A percentile compares a stretch with the other conserved stretches of the same genome.
These are phyloP conservation scores for Luperina testacea DNA, from an alignment of 2,888 invertebrate species.

Conservation along the genomic window DNA sequence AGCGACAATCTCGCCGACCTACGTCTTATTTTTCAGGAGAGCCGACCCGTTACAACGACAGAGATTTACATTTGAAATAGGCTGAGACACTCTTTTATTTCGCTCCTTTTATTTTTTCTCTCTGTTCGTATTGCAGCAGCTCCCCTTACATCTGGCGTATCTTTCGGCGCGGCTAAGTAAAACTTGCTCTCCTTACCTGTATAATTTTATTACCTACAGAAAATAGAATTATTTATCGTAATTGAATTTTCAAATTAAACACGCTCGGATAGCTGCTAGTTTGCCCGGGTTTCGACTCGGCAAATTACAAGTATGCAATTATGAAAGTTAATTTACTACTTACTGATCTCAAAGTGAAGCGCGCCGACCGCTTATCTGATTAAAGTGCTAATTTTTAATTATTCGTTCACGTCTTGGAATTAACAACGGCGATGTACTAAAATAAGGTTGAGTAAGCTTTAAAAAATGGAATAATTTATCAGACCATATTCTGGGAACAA, in stretches of 20 bases:
- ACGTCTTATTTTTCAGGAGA: conserved; percentile 85
- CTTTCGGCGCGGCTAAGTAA: conserved; percentile 43
- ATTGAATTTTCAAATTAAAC: conserved; percentile 63
- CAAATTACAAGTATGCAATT: conserved; percentile 67
- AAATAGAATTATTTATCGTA: conserved; percentile 59
- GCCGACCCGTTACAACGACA: conserved; percentile 84
- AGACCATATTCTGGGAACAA: conserved; percentile 71
- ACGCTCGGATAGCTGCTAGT: conserved; percentile 57
- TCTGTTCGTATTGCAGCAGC: conserved; percentile 68
- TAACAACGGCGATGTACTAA: conserved; percentile 61
- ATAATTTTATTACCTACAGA: conserved; percentile 55
- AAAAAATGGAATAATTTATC: conserved; percentile 66
- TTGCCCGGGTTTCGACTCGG: conserved; percentile 54
- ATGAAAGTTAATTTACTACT: conserved; percentile 67
- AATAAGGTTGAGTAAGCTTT: conserved; percentile 36
- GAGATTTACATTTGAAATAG: conserved; percentile 88
- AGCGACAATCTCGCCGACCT: conserved; percentile 83
- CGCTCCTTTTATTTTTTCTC: conserved; percentile 77
- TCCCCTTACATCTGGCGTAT: conserved; percentile 51
- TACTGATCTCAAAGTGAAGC: conserved; percentile 65
- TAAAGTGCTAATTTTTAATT: conserved; percentile 70
- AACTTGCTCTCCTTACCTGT: conserved; percentile 58
- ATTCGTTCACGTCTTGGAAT: conserved; percentile 62
- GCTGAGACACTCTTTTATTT: conserved; percentile 84
- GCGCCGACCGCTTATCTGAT: conserved; percentile 67